Base-by-base conservation (phyloP, 1,140 invertebrate genomes). In the Cheumatopsyche charites region DNA sequence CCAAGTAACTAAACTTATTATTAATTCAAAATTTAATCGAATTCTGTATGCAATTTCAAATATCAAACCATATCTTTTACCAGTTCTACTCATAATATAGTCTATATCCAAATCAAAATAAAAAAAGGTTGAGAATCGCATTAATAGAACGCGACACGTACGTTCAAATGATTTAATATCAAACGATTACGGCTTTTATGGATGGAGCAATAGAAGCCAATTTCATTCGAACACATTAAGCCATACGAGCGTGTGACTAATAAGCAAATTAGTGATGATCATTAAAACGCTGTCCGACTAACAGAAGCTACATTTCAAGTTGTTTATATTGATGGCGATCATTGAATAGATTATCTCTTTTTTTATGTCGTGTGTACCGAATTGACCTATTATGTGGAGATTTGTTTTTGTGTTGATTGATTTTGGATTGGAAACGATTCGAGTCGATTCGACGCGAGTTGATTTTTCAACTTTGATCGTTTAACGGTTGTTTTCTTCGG, bases 261-360 rank as follows among this genome's bases (percentile, higher is more conserved):
- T 67, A 49, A 49, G 25, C 63, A 49, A 67, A 67, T 67, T 67
- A 67, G 63, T 49, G 25, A 49, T 47, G 23, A 29, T 49, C 45
- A 49, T 49, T 67, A 67, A 67, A 67, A 67, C 13, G 29, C 23
- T 67, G 63, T 67, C 36, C 62, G 21, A 49, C 42, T 49, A 67
- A 67, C 63, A 67, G 63, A 49, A 67, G 63, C 63, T 42, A 49
- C 42, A 29, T 45, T 47, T 45, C 63, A 29, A 67, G 25, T 67
- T 47, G 63, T 49, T 67, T 42, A 47, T 67, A 49, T 49, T 67
- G 45, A 67, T 67, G 42, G 23, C 63, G 42, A 67, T 63, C 36
- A 63, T 41, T 63, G 63, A 47, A 47, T 49, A 47, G 23, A 45
- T 47, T 67, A 67, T 49, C 23, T 26, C 17, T 67, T 67, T 67